Conservation (phyloP, 2,113 vertebrate genomes). For the Leuciscus idus region DNA sequence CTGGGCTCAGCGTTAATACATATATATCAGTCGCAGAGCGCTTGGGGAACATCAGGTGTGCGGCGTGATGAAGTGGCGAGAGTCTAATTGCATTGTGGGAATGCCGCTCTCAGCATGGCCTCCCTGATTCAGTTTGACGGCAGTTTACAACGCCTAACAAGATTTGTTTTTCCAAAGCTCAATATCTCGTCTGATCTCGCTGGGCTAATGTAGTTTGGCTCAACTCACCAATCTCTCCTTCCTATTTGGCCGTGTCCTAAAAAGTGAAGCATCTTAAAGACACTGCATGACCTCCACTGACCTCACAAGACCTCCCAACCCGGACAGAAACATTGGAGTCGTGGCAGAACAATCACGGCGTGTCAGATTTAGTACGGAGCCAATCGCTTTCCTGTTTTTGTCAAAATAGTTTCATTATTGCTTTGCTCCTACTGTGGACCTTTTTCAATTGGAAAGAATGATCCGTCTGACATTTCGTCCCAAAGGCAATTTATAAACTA, state of each 20-base stretch:
- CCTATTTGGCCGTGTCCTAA: not conserved
- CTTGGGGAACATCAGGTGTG: slow-evolving; percentile 10
- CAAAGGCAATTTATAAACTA: slow-evolving; percentile 60
- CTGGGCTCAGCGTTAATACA: slow-evolving; percentile 9
- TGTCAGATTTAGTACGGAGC: slow-evolving; percentile 51
- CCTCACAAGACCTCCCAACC: slow-evolving; percentile 18
- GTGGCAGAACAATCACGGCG: slow-evolving; percentile 50
- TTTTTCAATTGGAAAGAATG: slow-evolving; percentile 59
- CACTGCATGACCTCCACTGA: not conserved
- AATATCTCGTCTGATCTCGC: slow-evolving; percentile 4
- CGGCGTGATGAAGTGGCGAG: slow-evolving; percentile 27
- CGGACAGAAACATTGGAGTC: not conserved
- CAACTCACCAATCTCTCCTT: not conserved
- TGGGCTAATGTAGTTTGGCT: slow-evolving; percentile 36
- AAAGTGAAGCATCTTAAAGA: slow-evolving; percentile 7
- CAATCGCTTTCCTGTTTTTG: slow-evolving; percentile 53
- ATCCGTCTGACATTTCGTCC: slow-evolving; percentile 60
- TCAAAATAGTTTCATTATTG: slow-evolving; percentile 57
- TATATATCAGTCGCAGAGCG: not conserved
- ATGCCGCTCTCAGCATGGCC: not conserved
- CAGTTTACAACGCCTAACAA: not conserved
- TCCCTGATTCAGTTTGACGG: slow-evolving; percentile 7
- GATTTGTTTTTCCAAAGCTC: slow-evolving; percentile 28
- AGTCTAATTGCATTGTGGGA: slow-evolving; percentile 42
- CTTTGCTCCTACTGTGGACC: slow-evolving; percentile 55